phyloP scores from a whole-genome alignment of 2,797 vertebrate species.

The Tokudaia tokunoshimensis region DNA sequence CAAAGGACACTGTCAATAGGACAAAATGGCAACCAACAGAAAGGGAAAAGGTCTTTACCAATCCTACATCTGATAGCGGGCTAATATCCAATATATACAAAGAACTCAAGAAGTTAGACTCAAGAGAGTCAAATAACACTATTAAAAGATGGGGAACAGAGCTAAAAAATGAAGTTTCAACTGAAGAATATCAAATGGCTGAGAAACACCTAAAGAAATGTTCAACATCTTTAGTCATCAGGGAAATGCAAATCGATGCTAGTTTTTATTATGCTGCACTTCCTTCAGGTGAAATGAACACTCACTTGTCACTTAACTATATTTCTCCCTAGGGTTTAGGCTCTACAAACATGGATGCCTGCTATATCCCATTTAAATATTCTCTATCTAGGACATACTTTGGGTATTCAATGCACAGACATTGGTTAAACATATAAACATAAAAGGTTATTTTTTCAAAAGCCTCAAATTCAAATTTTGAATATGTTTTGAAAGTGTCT shows the following conservation, averaged over 20 bases:
- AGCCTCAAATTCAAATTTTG: neutral
- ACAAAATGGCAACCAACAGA: too few species aligned
- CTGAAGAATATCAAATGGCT: too few species aligned
- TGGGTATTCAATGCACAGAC: neutral
- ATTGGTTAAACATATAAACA: neutral
- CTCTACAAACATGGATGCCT: neutral
- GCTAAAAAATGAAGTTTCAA: too few species aligned
- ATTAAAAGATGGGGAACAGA: too few species aligned
- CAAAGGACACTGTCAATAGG: too few species aligned
- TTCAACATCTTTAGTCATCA: too few species aligned
- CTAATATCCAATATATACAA: too few species aligned
- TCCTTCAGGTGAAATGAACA: neutral
- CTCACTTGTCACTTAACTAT: neutral
- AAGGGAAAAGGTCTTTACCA: too few species aligned
- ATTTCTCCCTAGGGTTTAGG: neutral
- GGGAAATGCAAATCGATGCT: neutral
- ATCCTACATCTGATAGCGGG: too few species aligned
- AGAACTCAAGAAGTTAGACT: too few species aligned
- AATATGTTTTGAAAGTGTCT: slow-evolving; percentile 32
- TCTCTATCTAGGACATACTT: neutral
- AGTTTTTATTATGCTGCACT: neutral
- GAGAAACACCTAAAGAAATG: too few species aligned
- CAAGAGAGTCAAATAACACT: too few species aligned
- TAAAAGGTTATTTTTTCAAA: neutral
- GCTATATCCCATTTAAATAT: neutral